Percentiles rank a stretch among this genome's conserved stretches.
phyloP scores from a whole-genome alignment of 2,888 invertebrate genomes.

The Acholoe squamosa region DNA sequence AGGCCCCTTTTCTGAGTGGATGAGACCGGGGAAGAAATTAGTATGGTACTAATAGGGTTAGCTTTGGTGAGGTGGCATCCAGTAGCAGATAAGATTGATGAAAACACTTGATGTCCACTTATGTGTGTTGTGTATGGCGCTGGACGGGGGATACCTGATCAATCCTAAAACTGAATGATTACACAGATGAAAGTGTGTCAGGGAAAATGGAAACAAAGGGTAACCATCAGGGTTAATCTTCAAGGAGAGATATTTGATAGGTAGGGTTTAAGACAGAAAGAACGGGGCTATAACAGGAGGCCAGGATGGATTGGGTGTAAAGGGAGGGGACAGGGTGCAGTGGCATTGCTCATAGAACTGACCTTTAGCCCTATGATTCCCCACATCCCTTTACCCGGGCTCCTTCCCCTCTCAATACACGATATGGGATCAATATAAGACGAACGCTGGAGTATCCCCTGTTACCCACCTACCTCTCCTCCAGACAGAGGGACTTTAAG shows the following conservation, averaged over 20 bases:
- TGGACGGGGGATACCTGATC: neutral
- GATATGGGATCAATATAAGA: neutral
- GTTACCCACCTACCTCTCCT: neutral
- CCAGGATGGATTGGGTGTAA: too few relatives aligned
- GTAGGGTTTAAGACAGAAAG: too few relatives aligned
- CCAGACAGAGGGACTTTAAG: constrained; percentile 6
- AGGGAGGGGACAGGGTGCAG: too few relatives aligned
- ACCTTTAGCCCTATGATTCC: neutral
- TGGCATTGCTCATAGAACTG: neutral
- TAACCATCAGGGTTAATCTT: neutral
- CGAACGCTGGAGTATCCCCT: neutral
- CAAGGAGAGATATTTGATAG: neutral
- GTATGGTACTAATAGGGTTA: neutral
- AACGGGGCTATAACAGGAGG: too few relatives aligned
- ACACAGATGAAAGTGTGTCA: neutral
- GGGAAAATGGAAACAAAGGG: neutral
- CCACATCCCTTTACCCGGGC: neutral
- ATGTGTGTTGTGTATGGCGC: neutral
- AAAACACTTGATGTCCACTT: neutral
- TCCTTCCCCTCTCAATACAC: neutral
- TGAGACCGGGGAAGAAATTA: constrained; percentile 15
- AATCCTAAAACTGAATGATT: too few relatives aligned
- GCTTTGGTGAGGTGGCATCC: neutral
- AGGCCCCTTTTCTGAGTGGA: neutral
- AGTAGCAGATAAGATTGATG: neutral